Base-by-base conservation (phyloP, 2,113 vertebrate species). In the Erythrolamprus reginae region DNA sequence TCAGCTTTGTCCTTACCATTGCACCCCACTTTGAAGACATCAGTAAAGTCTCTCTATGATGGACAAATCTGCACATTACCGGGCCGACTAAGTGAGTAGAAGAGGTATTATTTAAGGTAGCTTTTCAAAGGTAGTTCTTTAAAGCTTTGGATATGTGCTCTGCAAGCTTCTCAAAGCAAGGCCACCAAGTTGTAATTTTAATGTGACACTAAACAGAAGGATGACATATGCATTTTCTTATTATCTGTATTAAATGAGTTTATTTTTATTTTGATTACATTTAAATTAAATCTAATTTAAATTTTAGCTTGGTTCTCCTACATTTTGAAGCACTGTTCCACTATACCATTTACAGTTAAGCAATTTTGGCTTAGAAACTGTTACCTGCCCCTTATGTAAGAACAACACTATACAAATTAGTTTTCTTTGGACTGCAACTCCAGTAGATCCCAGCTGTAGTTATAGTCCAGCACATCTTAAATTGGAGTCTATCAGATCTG, bases 41-140 rank as follows among this genome's bases (percentile, higher is more conserved):
- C 56, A 1, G 53, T 90, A 48, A 92, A 93, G 4, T 56, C 93
- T 52, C 9, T 90, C 83, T 13, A 87, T 21, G 89, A 96, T n/a
- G 96, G 96, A 3, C 97, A 97, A 0, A 94, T 98, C 92, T 98
- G 97, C 96, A 96, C 94, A 87, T 96, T 98, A 53, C 98, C 98
- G 17, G 98, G 98, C 95, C 95, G 97, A 83, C 96, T 98, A 85
- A 95, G 98, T 98, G 94, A 97, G 98, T 98, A 94, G 77, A 93
- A 50, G 6, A 26, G 21, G 47, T 47, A 38, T 50, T 19, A 82
- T 87, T 48, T 58, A 58, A 56, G 10, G 33, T 19, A 77, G 33
- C 70, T 77, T 77, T 77, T 42, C 51, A 51, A 52, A 21, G 24
- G 28, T 86, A 12, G 83, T n/a, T 48, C 42, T 6, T 42, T 26